These are phyloP conservation scores for Amblyteles armatorius DNA, from an alignment of 2,888 invertebrate species.

Conservation along the genomic window DNA sequence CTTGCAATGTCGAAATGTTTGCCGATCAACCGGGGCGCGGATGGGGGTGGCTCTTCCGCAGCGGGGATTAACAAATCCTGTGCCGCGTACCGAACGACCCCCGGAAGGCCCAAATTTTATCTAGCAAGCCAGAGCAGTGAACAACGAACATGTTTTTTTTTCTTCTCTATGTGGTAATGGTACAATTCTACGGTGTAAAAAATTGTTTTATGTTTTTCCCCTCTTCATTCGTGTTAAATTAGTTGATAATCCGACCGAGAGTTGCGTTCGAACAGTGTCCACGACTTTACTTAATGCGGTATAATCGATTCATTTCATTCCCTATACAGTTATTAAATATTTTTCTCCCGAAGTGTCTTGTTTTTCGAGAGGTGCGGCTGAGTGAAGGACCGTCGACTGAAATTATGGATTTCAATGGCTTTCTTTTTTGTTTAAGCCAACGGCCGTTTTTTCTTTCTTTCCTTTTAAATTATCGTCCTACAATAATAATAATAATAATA, in stretches of 20 bases:
- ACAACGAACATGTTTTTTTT: conserved; percentile 78
- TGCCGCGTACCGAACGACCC: conserved; percentile 73
- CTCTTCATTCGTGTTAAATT: conserved; percentile 29
- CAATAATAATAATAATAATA: conserved; percentile 16
- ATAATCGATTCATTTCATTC: conserved; percentile 56
- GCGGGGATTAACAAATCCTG: conserved; percentile 65
- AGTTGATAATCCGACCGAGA: conserved; percentile 55
- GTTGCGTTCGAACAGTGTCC: conserved; percentile 58
- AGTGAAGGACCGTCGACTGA: conserved; percentile 53
- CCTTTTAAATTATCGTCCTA: conserved; percentile 31
- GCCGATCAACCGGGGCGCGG: conserved; percentile 79
- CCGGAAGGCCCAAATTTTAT: conserved; percentile 76
- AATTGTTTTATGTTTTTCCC: conserved; percentile 57
- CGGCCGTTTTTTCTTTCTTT: conserved; percentile 49
- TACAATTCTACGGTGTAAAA: conserved; percentile 81
- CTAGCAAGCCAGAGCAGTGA: conserved; percentile 82
- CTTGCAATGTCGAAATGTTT: conserved; percentile 82
- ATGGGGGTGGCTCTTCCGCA: conserved; percentile 39
- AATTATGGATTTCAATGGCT: conserved; percentile 30
- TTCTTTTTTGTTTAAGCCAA: conserved; percentile 39
- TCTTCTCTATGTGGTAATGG: conserved; percentile 78
- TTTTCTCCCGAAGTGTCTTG: conserved; percentile 59
- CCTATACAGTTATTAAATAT: conserved; percentile 46
- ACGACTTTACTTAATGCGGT: conserved; percentile 49
- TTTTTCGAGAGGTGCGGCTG: conserved; percentile 66